These are phyloP conservation scores for Myotis daubentonii DNA, from an alignment of 2,797 vertebrate genomes.

Conservation along the genomic window DNA sequence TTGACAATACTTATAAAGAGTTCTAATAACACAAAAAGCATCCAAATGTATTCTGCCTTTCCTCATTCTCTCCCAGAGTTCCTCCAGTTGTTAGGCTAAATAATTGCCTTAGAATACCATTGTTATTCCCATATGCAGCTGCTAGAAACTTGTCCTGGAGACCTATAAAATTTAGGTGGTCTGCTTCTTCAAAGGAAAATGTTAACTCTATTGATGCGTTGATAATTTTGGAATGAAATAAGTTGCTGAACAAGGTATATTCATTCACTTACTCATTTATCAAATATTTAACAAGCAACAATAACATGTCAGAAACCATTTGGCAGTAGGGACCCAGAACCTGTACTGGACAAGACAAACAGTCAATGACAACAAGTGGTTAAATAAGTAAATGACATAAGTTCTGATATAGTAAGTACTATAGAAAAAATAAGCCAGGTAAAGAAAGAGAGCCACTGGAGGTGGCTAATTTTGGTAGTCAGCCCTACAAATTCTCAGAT, in stretches of 20 bases:
- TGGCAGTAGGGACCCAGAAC: background rate
- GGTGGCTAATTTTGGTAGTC: background rate
- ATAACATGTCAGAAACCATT: background rate
- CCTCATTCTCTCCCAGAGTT: background rate
- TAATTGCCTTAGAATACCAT: background rate
- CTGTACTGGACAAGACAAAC: background rate
- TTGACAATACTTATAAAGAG: constrained; percentile 28
- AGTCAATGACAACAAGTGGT: background rate
- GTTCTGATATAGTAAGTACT: background rate
- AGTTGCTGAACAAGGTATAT: background rate
- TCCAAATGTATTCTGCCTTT: background rate
- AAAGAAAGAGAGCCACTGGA: background rate
- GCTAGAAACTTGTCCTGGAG: background rate
- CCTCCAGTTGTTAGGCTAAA: background rate
- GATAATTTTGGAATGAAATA: background rate
- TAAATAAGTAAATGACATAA: background rate
- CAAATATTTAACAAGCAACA: background rate
- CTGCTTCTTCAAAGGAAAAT: background rate
- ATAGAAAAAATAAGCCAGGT: background rate
- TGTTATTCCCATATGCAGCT: background rate
- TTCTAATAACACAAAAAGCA: background rate
- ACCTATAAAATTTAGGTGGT: background rate
- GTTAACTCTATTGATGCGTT: background rate
- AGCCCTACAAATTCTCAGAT: background rate
- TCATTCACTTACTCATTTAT: background rate